These are phyloP conservation scores for Keiferia lycopersicella DNA, from an alignment of 2,888 invertebrate genomes.

Conservation along the genomic window DNA sequence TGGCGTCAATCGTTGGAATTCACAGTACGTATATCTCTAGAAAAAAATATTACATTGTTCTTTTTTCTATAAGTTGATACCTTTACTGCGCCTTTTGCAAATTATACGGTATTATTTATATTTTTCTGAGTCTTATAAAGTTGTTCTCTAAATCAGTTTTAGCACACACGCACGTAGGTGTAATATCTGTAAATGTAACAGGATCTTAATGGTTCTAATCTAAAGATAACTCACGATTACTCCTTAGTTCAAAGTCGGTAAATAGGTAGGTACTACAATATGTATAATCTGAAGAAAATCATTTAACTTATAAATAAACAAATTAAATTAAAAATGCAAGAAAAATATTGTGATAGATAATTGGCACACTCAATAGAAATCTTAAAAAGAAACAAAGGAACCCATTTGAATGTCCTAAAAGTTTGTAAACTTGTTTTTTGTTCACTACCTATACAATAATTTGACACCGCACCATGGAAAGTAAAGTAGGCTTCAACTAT, in stretches of 20 bases:
- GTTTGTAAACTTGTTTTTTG: too few relatives aligned
- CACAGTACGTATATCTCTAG: too few relatives aligned
- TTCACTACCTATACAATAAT: too few relatives aligned
- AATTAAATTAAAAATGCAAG: not conserved
- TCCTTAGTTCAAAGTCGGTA: not conserved
- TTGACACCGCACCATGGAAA: not conserved
- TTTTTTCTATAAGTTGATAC: too few relatives aligned
- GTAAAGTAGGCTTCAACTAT: too few relatives aligned
- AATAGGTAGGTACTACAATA: too few relatives aligned
- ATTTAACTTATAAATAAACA: not conserved
- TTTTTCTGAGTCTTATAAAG: too few relatives aligned
- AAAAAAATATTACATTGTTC: too few relatives aligned
- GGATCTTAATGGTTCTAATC: not conserved
- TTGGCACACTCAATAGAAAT: slow-evolving; percentile 25
- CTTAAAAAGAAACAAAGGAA: not conserved
- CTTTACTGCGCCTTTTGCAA: too few relatives aligned
- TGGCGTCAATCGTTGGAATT: too few relatives aligned
- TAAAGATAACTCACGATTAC: not conserved
- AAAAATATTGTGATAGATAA: slow-evolving; percentile 4
- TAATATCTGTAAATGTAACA: not conserved
- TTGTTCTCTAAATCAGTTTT: not conserved
- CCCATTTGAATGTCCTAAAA: not conserved
- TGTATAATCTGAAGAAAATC: not conserved
- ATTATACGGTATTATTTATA: too few relatives aligned
- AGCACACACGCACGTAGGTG: not conserved